These are phyloP conservation scores for Trigoniulus corallinus DNA, from an alignment of 1,140 invertebrate genomes.

Conservation along the genomic window DNA sequence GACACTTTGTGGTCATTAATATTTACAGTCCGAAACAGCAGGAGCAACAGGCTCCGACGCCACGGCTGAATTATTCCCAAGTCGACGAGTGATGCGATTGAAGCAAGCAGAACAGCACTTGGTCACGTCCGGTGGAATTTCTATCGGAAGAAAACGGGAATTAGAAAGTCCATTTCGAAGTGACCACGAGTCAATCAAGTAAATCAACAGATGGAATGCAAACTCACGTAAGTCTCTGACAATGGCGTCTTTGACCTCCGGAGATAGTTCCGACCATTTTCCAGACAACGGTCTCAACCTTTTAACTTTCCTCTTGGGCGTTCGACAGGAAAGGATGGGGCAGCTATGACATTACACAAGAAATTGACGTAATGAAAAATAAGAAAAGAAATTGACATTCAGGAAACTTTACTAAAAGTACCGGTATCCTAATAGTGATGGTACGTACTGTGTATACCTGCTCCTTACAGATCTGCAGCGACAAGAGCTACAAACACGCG, in stretches of 20 bases:
- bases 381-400: too few relatives aligned
- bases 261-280: conserved; percentile 60
- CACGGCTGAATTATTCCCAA: conserved; percentile 28
- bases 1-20: not conserved
- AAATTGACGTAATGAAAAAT: too few relatives aligned
- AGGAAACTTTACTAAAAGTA: conserved; percentile 7
- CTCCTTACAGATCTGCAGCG: conserved; percentile 70
- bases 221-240: conserved; percentile 71
- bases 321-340: conserved; percentile 64
- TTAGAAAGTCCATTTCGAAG: not conserved
- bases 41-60: conserved; percentile 19
- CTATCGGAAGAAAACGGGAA: conserved; percentile 28
- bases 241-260: conserved; percentile 58
- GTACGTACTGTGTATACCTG: conserved; percentile 45
- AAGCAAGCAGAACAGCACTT: conserved; percentile 91
- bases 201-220: too few relatives aligned
- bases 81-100: conserved; percentile 66
- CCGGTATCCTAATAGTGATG: not conserved
- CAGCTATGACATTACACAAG: conserved; percentile 32
- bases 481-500: conserved; percentile 78
- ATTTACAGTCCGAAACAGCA: conserved; percentile 12
- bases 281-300: conserved; percentile 66
- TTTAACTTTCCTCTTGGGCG: conserved; percentile 58
- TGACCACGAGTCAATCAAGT: not conserved
- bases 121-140: conserved; percentile 65